Evolutionary conservation across 2,888 invertebrate species (phyloP), one percentile per base, ranked within the genome.

Genomic region (Leptinotarsa tumamoca): DNA sequence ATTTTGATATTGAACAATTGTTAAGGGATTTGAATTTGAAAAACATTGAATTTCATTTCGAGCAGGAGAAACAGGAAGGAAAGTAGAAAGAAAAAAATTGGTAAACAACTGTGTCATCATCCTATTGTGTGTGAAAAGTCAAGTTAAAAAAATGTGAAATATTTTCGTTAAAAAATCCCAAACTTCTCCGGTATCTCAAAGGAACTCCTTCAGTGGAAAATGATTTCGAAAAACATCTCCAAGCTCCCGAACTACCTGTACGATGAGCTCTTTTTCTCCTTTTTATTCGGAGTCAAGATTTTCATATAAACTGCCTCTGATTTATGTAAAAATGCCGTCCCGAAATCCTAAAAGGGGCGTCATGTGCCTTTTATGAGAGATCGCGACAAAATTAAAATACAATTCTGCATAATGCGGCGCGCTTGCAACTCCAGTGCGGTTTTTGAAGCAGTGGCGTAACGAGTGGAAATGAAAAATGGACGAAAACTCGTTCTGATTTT

Each of bases 301-400:
- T 67, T 75, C 72, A 69, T 66, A 69, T 69, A 74, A 77, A 74
- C 77, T 74, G 66, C 68, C 71, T 70, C 74, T 77, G 74, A 77
- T 77, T 80, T 79, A 78, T 78, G 79, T 76, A 74, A 76, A 78
- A 76, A 76, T 76, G 78, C 69, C 74, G 71, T 79, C 73, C 68
- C 70, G 68, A 77, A 77, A 74, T 77, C 73, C 71, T 76, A 74
- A 75, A 77, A 79, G 79, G 79, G 75, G 77, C 79, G 76, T 79
- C 75, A 78, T 76, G 71, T 52, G 72, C 73, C 78, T 73, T 74
- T 76, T 75, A 79, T 76, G 74, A 79, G 71, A 78, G 79, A 79
- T 79, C 79, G 79, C 79, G 79, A 79, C 79, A 76, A 79, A 79
- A 79, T 78, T 79, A 79, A 79, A 79, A 79, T 79, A 79, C 79